Conservation (phyloP, 2,888 invertebrate genomes). For the Nomada fucata region DNA sequence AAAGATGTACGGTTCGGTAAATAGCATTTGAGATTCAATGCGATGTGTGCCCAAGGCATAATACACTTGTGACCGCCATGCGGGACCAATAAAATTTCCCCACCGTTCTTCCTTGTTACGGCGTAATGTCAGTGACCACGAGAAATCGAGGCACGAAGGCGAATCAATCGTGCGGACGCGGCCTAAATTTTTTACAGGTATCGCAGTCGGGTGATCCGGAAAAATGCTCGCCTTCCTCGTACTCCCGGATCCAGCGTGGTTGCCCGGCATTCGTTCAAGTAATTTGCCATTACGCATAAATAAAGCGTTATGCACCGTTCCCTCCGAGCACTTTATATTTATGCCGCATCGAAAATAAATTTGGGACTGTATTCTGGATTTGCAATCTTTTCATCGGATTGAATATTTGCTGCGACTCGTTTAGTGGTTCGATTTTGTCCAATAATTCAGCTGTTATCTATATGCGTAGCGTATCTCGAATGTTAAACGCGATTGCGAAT, state of each 20-base stretch:
- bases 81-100: conserved; percentile 47
- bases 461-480: too few species aligned
- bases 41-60: conserved; percentile 44
- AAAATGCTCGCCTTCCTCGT: not conserved
- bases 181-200: conserved; percentile 12
- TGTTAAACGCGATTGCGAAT: too few species aligned
- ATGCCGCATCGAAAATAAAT: too few species aligned
- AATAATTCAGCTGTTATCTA: too few species aligned
- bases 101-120: conserved; percentile 4
- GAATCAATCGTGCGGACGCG: conserved; percentile 29
- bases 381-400: too few species aligned
- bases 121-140: conserved; percentile 9
- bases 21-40: conserved; percentile 65
- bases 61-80: conserved; percentile 49
- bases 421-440: too few species aligned
- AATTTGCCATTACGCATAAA: too few species aligned
- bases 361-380: too few species aligned
- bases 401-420: too few species aligned
- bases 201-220: not conserved
- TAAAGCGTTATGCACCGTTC: too few species aligned
- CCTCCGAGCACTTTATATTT: too few species aligned
- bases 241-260: not conserved
- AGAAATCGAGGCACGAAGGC: conserved; percentile 9
- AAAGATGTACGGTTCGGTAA: conserved; percentile 69
- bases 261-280: not conserved